Evolutionary conservation across 2,888 invertebrate genomes (phyloP).

Genomic region (Acanthococcus lagerstroemiae): DNA sequence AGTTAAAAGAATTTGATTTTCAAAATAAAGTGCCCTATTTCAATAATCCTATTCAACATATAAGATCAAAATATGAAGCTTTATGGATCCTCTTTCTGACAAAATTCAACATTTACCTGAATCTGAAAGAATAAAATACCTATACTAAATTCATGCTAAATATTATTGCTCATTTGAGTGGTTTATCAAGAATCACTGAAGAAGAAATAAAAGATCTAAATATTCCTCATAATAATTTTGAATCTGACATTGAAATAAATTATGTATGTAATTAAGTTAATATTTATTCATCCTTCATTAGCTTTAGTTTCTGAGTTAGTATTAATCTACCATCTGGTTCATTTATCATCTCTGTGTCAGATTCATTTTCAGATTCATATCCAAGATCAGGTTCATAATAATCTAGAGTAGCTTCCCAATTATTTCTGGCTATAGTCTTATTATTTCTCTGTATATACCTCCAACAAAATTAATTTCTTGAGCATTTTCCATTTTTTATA

Average conservation of each 20-base stretch:
- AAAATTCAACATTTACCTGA: conserved; percentile 2
- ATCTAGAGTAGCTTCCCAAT: not conserved
- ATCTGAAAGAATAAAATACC: not conserved
- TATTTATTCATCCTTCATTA: not conserved
- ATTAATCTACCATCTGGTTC: not conserved
- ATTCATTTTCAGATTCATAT: not conserved
- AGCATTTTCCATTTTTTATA: not conserved
- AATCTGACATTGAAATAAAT: conserved; percentile 1
- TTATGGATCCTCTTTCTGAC: not conserved
- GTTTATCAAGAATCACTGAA: not conserved
- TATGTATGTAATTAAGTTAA: not conserved
- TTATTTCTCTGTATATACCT: not conserved
- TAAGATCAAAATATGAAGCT: conserved; percentile 6
- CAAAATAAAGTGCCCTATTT: not conserved
- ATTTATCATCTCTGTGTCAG: conserved; percentile 1
- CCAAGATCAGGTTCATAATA: not conserved
- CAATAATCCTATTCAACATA: not conserved
- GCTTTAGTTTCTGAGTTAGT: not conserved
- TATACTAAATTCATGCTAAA: not conserved
- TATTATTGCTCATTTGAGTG: not conserved
- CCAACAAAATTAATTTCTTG: conserved; percentile 1
- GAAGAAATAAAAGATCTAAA: conserved; percentile 2
- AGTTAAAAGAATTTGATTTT: conserved; percentile 4
- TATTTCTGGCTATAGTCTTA: not conserved
- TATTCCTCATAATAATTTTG: not conserved